Evolutionary conservation across 2,888 invertebrate species (phyloP), one percentile per base, ranked within the genome.

Genomic region (Cephalotes varians): DNA sequence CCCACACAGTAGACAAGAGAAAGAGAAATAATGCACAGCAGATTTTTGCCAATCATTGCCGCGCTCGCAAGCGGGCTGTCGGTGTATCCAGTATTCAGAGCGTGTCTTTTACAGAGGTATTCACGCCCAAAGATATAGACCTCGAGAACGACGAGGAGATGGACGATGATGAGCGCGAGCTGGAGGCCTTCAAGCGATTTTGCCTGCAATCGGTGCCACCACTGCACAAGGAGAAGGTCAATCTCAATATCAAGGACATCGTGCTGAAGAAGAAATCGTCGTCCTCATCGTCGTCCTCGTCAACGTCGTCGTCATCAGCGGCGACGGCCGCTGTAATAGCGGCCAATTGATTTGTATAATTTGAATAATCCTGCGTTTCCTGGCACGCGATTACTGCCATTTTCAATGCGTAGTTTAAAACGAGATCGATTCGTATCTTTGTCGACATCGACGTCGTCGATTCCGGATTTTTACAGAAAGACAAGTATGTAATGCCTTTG

Each of bases 161-260:
- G 92, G 98, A 98, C 93, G 97, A 97, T 80, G 96, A 97, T 51
- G 98, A 98, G 92, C 95, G 97, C 2, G 98, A 98, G 93, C 95
- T 98, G 87, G 98, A 98, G 93, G 97, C 97, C 1, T 98, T 98
- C 95, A 98, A 98, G 94, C 96, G 98, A 28, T 98, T 98, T 95
- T 98, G 98, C 90, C 97, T 97, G 92, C 97, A 97, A 94, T 98
- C 98, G 86, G 97, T 98, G 86, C 97, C 97, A 73, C 96, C 97
- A 0, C 96, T 97, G 86, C 96, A 97, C 90, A 97, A 97, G 93
- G 97, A 97, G 86, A 97, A 97, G 94, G 97, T 97, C 91, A 97
- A 97, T 94, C 96, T 98, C 91, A 97, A 98, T 95, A 96, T 98
- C 91, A 97, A 97, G 94, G 97, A 98, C 93, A 96, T 97, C 92